Percentiles rank a stretch among this genome's conserved stretches.
These are phyloP conservation scores for Muntiacus reevesi DNA, from an alignment of 2,113 vertebrate species.

Conservation along the genomic window DNA sequence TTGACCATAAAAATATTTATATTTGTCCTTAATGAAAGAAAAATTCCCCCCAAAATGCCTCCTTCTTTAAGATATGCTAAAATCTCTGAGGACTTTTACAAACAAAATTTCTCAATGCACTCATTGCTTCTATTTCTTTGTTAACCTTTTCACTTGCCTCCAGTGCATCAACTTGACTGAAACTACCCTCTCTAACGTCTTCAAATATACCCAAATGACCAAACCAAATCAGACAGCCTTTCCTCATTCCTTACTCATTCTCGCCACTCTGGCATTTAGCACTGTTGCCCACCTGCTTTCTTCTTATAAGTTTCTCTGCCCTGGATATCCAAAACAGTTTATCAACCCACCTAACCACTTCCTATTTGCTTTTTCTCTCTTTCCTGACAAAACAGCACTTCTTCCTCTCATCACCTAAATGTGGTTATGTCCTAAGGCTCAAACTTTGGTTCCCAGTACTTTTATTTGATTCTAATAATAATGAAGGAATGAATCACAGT, in stretches of 20 bases:
- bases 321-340: neutral
- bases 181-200: neutral
- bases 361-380: neutral
- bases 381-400: neutral
- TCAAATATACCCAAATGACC: neutral
- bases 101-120: neutral
- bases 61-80: neutral
- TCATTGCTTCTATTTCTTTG: neutral
- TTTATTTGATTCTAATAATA: neutral
- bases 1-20: neutral
- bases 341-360: neutral
- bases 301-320: neutral
- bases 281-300: neutral
- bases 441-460: neutral
- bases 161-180: neutral
- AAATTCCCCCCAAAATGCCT: neutral
- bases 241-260: neutral
- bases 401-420: neutral
- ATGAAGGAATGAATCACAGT: neutral
- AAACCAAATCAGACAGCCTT: neutral
- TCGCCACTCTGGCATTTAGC: neutral
- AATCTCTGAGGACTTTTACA: neutral
- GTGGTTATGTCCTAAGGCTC: neutral
- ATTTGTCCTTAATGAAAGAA: neutral
- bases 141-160: neutral